Conservation (phyloP, 2,797 vertebrate species). For the Anguilla megastoma region DNA sequence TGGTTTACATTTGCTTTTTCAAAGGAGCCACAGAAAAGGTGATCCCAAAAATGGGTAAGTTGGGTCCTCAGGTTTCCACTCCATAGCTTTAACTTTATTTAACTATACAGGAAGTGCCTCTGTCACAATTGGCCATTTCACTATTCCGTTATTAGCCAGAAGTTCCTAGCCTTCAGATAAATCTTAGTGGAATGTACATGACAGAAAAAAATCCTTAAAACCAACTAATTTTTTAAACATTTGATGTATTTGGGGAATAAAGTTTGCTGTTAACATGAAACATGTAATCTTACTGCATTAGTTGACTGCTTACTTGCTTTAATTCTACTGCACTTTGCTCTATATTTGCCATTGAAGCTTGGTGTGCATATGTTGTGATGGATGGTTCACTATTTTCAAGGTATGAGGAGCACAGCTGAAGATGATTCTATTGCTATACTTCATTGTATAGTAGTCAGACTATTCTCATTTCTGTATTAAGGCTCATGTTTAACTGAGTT, state of each 20-base stretch:
- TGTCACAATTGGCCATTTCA: no score
- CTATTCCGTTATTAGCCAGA: no score
- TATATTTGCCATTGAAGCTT: neutral
- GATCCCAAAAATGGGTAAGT: constrained; percentile 88
- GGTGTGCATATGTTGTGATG: neutral
- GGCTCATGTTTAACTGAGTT: neutral
- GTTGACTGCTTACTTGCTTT: neutral
- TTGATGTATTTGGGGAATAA: no score
- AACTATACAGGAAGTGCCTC: neutral
- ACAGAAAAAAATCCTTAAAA: no score
- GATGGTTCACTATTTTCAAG: neutral
- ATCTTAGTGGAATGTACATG: no score
- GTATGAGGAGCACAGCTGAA: neutral
- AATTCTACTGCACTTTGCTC: neutral
- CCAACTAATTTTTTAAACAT: no score
- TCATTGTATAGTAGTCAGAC: neutral
- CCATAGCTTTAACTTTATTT: neutral
- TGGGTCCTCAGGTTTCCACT: neutral
- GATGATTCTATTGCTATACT: neutral
- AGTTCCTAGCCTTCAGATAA: no score
- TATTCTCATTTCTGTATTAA: neutral
- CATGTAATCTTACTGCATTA: no score
- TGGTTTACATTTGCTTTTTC: constrained; percentile 93
- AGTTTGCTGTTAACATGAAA: neutral
- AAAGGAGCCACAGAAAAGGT: constrained; percentile 86